Evolutionary conservation across 2,797 vertebrate genomes (phyloP).

Genomic region (Coregonus sp.): DNA sequence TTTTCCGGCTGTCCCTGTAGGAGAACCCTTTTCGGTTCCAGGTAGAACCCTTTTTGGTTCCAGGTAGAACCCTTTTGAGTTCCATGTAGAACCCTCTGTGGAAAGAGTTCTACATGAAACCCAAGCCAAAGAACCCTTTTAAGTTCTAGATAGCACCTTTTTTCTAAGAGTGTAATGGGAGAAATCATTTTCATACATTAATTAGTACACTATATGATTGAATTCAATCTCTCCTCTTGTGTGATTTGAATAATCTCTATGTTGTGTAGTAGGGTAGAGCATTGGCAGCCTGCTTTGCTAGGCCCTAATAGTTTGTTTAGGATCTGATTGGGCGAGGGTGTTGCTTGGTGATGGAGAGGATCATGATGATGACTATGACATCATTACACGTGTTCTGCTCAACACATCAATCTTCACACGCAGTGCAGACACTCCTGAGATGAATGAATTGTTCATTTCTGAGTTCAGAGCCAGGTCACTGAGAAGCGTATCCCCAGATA

Average conservation of each 20-base stretch:
- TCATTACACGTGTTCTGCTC: conserved; percentile 79
- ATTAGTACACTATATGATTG: conserved; percentile 52
- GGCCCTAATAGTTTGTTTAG: conserved; percentile 61
- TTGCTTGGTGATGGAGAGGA: conserved; percentile 72
- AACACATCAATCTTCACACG: conserved; percentile 77
- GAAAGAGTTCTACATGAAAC: too few species aligned
- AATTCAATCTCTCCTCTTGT: conserved; percentile 45
- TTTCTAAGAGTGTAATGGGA: conserved; percentile 19
- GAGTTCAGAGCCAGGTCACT: conserved; percentile 79
- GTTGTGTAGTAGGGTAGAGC: conserved; percentile 41
- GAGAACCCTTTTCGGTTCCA: too few species aligned
- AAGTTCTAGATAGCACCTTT: too few species aligned
- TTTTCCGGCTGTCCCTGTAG: too few species aligned
- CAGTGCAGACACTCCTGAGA: conserved; percentile 73
- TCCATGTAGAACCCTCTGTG: too few species aligned
- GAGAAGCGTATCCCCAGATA: conserved; percentile 46
- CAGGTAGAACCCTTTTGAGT: too few species aligned
- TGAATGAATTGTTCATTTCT: conserved; percentile 81
- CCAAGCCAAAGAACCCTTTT: too few species aligned
- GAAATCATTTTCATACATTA: conserved; percentile 59
- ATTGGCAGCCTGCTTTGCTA: conserved; percentile 30
- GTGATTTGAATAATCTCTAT: conserved; percentile 62
- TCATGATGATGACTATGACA: conserved; percentile 79
- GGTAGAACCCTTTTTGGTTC: too few species aligned
- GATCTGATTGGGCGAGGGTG: conserved; percentile 67